Base-by-base conservation (phyloP, 1,140 invertebrate genomes). In the Dinothrombium tinctorium region DNA sequence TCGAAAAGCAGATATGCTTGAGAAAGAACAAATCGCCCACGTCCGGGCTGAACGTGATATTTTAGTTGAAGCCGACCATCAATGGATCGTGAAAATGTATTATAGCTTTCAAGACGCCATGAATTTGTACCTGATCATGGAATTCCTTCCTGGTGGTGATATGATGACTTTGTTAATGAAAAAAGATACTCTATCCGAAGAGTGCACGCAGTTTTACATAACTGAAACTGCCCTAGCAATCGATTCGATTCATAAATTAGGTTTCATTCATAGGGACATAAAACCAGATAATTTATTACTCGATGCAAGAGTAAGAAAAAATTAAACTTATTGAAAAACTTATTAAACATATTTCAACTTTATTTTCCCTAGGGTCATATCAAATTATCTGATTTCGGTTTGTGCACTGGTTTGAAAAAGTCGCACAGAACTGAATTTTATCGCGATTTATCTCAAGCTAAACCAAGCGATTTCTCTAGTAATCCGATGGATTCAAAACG, bases 141-240 rank as follows among this genome's bases (percentile, higher is more conserved):
- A 99, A 64, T 99, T 96, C 65, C 67, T 99, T 49, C 90, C 92
- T 36, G 92, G 90, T 52, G 90, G 71, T 51, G 94, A 99, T 59
- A 92, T 99, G 87, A 98, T 99, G 92, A 99, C 90, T 12, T 67
- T 99, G 31, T 68, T 99, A 20, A 99, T 98, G 82, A 98, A 98
- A 66, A 94, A 94, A 56, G 92, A 99, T 56, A 98, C 87, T 4
- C 68, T 99, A 35, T 83, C 84, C 32, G 94, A 99, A 57, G 92
- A 98, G 57, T 87, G 84, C 59, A 90, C 90, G 41, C 87, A 98
- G 64, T 99, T 99, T 66, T 99, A 99, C 63, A 86, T 98, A 43
- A 80, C 84, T 0, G 94, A 99, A 66, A 90, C 89, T 25, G 87
- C 90, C 19, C 65, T 96, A 47, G 92, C 94, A 44, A 98, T 99